Percentiles rank a stretch among this genome's conserved stretches.
These are phyloP conservation scores for Malurus elegans DNA, from an alignment of 2,113 vertebrate species.

Conservation along the genomic window DNA sequence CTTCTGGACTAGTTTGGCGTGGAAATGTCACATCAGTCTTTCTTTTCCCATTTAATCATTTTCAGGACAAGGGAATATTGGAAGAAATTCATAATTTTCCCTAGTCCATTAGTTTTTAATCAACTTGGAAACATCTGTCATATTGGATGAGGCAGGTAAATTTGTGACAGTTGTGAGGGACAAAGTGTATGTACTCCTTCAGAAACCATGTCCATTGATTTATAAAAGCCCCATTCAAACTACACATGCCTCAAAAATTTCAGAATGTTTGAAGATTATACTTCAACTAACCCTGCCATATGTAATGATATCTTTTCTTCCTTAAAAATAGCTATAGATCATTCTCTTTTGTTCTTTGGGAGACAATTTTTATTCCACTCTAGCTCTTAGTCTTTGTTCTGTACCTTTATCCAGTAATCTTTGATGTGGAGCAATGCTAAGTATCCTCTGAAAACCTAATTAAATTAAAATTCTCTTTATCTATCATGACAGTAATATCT, in stretches of 20 bases:
- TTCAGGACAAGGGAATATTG: background rate
- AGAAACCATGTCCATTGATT: background rate
- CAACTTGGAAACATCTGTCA: background rate
- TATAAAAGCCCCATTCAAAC: background rate
- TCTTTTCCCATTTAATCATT: background rate
- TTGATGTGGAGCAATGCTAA: background rate
- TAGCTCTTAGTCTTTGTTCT: background rate
- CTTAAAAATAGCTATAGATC: background rate
- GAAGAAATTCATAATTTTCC: background rate
- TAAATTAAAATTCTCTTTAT: conserved; percentile 36
- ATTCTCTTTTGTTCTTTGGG: background rate
- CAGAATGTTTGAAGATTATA: background rate
- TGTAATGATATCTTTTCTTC: background rate
- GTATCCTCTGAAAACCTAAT: conserved; percentile 19
- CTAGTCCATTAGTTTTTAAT: background rate
- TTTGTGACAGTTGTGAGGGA: background rate
- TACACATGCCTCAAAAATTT: background rate
- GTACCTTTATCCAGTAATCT: background rate
- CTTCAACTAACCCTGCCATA: background rate
- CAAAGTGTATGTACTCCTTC: background rate
- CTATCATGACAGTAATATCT: background rate
- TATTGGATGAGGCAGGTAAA: background rate
- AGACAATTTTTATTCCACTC: background rate
- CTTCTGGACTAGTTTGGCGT: background rate
- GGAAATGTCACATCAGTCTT: background rate